Evolutionary conservation across 2,888 invertebrate genomes (phyloP), one percentile per base, ranked within the genome.

Genomic region (Acronicta psi): DNA sequence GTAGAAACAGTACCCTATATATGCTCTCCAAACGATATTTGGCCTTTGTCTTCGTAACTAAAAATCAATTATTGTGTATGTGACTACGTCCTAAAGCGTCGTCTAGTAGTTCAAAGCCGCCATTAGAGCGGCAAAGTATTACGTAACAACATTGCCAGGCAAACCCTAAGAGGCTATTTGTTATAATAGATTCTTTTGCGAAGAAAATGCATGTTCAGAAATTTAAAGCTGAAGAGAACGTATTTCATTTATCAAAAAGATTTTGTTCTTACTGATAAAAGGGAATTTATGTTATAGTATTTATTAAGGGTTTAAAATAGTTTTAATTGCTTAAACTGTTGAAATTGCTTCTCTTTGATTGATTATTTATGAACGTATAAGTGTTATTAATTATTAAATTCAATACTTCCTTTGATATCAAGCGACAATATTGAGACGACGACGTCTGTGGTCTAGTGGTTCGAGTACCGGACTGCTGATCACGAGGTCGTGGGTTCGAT

Each of bases 121-220:
- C 18, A 72, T 60, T 52, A 57, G 51, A 59, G 10, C 36, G 8
- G 62, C 51, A 61, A 57, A 71, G 60, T 53, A 59, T 20, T 55
- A 70, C 59, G 67, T 67, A 73, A 63, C 59, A 69, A 63, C 73
- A 70, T 70, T 58, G 36, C 57, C 50, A 55, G 51, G 60, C 45
- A 56, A 70, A 69, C 63, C 63, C 67, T 69, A 73, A 69, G 73
- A 56, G 74, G 74, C 77, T 76, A 76, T 74, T 76, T 73, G 63
- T 61, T 70, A 63, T 76, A 73, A 73, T 73, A 76, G 73, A 74
- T 74, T 74, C 73, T 56, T 76, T 76, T 66, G 51, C 57, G 42
- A 44, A 51, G 67, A 76, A 76, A 76, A 73, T 74, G 70, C 76
- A 74, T 63, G 69, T 57, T 66, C 47, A 59, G 63, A 73, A 66